These are phyloP conservation scores for Pseudochirops corinnae DNA, from an alignment of 2,797 vertebrate species.

Conservation along the genomic window DNA sequence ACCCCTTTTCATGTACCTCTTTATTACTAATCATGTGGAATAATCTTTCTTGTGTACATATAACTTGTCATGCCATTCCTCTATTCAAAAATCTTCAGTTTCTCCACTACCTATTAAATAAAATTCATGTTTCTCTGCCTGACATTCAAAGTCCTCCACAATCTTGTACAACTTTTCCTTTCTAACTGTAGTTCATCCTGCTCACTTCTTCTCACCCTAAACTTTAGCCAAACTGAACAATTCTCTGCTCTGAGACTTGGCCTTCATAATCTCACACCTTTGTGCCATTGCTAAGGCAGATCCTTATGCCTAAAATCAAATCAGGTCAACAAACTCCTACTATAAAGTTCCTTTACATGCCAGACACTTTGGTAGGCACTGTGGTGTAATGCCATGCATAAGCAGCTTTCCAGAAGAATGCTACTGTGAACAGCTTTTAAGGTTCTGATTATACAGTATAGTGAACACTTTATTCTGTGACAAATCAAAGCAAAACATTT, in stretches of 20 bases:
- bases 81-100: neutral
- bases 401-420: too few species aligned
- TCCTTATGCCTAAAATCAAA: neutral
- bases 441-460: too few species aligned
- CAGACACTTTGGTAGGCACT: neutral
- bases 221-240: neutral
- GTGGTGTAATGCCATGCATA: neutral
- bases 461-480: too few species aligned
- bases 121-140: neutral
- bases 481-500: too few species aligned
- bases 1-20: neutral
- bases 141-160: neutral
- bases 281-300: neutral
- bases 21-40: conserved; percentile 15
- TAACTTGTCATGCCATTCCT: neutral
- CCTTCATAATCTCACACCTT: neutral
- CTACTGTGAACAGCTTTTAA: too few species aligned
- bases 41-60: conserved; percentile 28
- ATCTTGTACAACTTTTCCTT: neutral
- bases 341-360: neutral
- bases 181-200: neutral
- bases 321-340: neutral
- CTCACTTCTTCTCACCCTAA: neutral
- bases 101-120: neutral
- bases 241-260: neutral